Conservation (phyloP, 2,113 vertebrate species). For the Heterocephalus glaber region DNA sequence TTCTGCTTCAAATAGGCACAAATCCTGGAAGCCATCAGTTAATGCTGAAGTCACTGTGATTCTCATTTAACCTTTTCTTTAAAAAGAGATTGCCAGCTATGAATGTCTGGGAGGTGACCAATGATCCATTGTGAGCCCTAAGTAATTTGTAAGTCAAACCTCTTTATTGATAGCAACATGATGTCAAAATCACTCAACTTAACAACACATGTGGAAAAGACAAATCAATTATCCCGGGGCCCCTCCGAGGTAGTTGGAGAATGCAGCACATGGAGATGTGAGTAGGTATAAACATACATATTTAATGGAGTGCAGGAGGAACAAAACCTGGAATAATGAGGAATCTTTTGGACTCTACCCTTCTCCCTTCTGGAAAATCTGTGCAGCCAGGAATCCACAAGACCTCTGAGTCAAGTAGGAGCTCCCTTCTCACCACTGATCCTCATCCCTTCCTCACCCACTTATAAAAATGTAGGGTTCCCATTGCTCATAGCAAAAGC, state of each 20-base stretch:
- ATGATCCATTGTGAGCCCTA: conserved; percentile 67
- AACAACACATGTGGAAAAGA: conserved; percentile 67
- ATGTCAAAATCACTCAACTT: conserved; percentile 73
- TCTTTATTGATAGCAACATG: conserved; percentile 57
- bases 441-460: not conserved
- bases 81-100: conserved; percentile 66
- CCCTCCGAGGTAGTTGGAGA: conserved; percentile 75
- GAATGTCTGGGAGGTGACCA: conserved; percentile 68
- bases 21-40: conserved; percentile 68
- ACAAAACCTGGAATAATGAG: conserved; percentile 37
- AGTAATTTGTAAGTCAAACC: conserved; percentile 70
- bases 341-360: conserved; percentile 25
- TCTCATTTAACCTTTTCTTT: conserved; percentile 63
- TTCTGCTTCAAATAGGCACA: conserved; percentile 66
- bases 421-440: not conserved
- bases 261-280: conserved; percentile 34
- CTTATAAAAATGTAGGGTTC: not conserved
- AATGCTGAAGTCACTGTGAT: conserved; percentile 66
- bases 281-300: not conserved
- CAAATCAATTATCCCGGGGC: conserved; percentile 72
- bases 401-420: not conserved
- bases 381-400: not conserved
- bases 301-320: conserved; percentile 69
- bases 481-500: not conserved
- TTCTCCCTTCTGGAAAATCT: conserved; percentile 40